Evolutionary conservation across 2,113 vertebrate species (phyloP).

Genomic region (Pseudopodoces humilis): DNA sequence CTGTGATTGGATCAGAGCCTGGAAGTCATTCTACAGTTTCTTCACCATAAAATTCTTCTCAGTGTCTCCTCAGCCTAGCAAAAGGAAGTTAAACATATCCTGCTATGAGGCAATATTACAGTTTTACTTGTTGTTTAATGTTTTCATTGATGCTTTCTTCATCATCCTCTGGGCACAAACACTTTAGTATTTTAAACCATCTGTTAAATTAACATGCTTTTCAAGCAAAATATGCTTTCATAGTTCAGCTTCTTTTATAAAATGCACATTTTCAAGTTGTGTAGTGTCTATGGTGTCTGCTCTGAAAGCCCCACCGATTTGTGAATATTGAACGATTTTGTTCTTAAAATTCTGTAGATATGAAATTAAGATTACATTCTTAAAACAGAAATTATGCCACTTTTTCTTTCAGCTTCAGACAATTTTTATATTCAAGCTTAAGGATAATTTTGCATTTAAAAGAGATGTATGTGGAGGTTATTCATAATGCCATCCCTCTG

Average conservation of each 20-base stretch:
- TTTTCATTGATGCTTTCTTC: constrained; percentile 3
- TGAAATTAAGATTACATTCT: not conserved
- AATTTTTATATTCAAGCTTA: not conserved
- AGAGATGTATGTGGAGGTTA: not conserved
- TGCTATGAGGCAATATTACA: not conserved
- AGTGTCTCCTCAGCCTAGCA: not conserved
- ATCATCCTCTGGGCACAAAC: not conserved
- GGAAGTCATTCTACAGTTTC: not conserved
- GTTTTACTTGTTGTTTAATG: not conserved
- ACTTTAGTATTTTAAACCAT: not conserved
- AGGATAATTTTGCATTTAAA: not conserved
- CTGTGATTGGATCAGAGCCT: not conserved
- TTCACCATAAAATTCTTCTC: not conserved
- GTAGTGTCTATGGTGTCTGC: not conserved
- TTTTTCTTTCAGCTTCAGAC: not conserved
- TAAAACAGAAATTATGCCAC: not conserved
- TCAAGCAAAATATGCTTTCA: not conserved
- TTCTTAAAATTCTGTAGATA: not conserved
- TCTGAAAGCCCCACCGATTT: not conserved
- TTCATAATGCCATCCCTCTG: not conserved
- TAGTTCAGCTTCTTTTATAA: not conserved
- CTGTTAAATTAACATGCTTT: not conserved
- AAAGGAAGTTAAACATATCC: not conserved
- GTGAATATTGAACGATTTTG: not conserved
- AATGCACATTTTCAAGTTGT: not conserved